These are phyloP conservation scores for Albula goreensis DNA, from an alignment of 2,113 vertebrate species.

Conservation along the genomic window DNA sequence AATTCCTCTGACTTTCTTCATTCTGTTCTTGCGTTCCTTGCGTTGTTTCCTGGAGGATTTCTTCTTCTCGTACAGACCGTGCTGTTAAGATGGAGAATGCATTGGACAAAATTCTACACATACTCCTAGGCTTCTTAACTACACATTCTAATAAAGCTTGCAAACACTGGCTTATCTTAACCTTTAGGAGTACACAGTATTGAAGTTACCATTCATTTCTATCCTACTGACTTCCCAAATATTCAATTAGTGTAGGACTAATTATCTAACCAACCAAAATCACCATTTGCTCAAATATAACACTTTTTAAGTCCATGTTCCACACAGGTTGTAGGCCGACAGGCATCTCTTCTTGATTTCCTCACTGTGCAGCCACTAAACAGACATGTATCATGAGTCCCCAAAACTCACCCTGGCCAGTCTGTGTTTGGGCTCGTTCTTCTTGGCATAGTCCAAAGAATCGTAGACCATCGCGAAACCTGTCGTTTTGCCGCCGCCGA, in stretches of 20 bases:
- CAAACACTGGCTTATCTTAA: not conserved
- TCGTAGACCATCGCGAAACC: slow-evolving; percentile 98
- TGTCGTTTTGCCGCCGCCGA: slow-evolving; percentile 95
- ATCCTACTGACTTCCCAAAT: not conserved
- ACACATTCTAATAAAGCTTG: not conserved
- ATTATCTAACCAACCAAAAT: not conserved
- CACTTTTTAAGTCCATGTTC: not conserved
- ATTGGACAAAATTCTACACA: not conserved
- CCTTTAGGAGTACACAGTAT: not conserved
- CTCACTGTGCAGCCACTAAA: not conserved
- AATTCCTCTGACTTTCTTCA: slow-evolving; percentile 97
- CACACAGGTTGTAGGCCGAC: not conserved
- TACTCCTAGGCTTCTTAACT: not conserved
- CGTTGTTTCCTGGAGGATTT: slow-evolving; percentile 96
- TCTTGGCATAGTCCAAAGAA: slow-evolving; percentile 95
- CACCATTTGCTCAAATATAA: not conserved
- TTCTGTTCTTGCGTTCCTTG: slow-evolving; percentile 98
- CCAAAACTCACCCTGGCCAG: slow-evolving; percentile 81
- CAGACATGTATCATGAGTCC: too few relatives aligned
- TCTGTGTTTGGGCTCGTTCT: slow-evolving; percentile 97
- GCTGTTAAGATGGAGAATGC: slow-evolving; percentile 62
- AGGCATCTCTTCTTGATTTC: not conserved
- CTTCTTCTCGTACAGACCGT: slow-evolving; percentile 96
- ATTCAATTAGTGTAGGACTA: not conserved
- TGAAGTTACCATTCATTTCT: not conserved